Conservation (phyloP, 2,888 invertebrate species). For the Rambutsinella grinnellia region DNA sequence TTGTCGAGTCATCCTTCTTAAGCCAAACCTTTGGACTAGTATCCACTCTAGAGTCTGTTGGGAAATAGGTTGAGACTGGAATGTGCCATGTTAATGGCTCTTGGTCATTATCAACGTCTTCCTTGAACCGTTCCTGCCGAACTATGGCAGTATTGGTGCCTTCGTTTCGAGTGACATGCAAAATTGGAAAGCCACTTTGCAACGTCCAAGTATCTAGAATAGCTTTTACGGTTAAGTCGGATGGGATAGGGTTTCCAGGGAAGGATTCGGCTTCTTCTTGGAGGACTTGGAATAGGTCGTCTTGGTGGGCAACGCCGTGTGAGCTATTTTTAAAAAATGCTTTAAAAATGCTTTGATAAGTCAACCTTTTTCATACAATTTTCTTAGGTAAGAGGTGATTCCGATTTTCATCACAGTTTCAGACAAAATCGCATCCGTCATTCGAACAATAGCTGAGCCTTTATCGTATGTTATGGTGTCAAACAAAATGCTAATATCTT, state of each 20-base stretch:
- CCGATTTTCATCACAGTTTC: slow-evolving; percentile 34
- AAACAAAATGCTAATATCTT: slow-evolving; percentile 76
- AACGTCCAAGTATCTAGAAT: slow-evolving; percentile 58
- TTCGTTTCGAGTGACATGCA: slow-evolving; percentile 7
- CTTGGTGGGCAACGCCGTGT: slow-evolving; percentile 46
- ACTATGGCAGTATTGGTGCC: slow-evolving; percentile 2
- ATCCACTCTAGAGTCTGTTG: slow-evolving; percentile 3
- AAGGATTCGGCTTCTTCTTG: slow-evolving; percentile 5
- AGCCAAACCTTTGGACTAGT: slow-evolving; percentile 30
- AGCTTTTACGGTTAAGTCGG: slow-evolving; percentile 13
- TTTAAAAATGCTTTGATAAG: neutral
- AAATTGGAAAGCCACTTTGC: slow-evolving; percentile 56
- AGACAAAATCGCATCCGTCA: slow-evolving; percentile 54
- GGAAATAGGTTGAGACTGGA: slow-evolving; percentile 20
- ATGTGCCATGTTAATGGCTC: slow-evolving; percentile 25
- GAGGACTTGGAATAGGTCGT: slow-evolving; percentile 50
- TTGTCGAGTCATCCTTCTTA: neutral
- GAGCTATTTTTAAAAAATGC: slow-evolving; percentile 13
- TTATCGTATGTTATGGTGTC: slow-evolving; percentile 79
- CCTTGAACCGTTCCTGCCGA: neutral
- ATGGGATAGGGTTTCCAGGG: slow-evolving; percentile 24
- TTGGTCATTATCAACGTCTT: neutral
- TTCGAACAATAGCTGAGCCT: slow-evolving; percentile 69
- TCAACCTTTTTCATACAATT: slow-evolving; percentile 35
- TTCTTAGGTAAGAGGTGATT: slow-evolving; percentile 45